Conservation (phyloP, 2,888 invertebrate genomes). For the Meiosimyza decipiens region DNA sequence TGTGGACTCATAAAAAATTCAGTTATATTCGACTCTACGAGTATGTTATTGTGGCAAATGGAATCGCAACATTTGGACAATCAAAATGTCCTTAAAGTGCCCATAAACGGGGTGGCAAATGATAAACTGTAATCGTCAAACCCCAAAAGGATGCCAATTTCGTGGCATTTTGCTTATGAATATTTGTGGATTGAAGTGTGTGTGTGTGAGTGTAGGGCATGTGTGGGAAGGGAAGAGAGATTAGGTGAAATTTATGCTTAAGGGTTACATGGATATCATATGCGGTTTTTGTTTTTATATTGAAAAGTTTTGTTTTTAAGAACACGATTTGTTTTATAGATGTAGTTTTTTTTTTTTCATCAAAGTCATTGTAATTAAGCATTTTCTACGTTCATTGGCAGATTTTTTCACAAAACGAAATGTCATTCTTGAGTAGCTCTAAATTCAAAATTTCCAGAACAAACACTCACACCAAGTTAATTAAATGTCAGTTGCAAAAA, state of each 20-base stretch:
- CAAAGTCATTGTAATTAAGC: too few species aligned
- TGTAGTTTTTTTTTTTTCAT: too few species aligned
- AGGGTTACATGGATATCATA: constrained; percentile 38
- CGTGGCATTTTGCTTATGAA: constrained; percentile 38
- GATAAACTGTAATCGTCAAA: constrained; percentile 48
- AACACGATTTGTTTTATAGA: too few species aligned
- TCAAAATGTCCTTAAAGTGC: constrained; percentile 48
- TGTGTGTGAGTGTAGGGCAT: too few species aligned
- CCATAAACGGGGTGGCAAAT: constrained; percentile 48
- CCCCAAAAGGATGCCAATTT: constrained; percentile 44
- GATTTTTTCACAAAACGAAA: neutral
- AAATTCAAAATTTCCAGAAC: neutral
- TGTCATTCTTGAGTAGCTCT: neutral
- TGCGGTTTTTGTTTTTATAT: too few species aligned
- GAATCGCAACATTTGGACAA: constrained; percentile 44
- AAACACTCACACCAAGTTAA: constrained; percentile 42
- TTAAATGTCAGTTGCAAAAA: constrained; percentile 52
- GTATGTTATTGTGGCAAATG: constrained; percentile 20
- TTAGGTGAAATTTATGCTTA: constrained; percentile 39
- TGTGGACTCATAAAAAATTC: constrained; percentile 31
- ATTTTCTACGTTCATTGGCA: too few species aligned
- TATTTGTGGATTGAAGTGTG: constrained; percentile 13
- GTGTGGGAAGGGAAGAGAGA: too few species aligned
- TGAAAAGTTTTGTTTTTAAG: too few species aligned
- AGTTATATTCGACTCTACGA: constrained; percentile 19